These are phyloP conservation scores for Menura novaehollandiae DNA, from an alignment of 2,113 vertebrate genomes.

Conservation along the genomic window DNA sequence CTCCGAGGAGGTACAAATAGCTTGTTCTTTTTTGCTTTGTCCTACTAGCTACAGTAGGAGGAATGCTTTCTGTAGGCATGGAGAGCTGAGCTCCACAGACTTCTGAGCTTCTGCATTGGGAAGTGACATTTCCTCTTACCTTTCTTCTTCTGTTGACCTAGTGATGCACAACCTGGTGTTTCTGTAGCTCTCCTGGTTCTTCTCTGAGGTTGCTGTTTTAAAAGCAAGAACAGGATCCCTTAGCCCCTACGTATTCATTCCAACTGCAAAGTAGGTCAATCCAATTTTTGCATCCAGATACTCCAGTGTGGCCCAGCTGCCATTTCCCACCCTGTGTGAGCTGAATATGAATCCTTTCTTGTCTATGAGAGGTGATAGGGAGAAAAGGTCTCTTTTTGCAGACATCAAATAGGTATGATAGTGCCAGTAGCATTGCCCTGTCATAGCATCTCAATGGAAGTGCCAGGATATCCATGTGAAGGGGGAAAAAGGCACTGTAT, in stretches of 20 bases:
- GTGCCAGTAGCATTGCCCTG: background rate
- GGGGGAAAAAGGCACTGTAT: background rate
- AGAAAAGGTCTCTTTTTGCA: background rate
- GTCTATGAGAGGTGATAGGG: background rate
- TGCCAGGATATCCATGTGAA: background rate
- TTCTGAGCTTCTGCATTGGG: background rate
- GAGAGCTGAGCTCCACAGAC: background rate
- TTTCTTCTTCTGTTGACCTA: background rate
- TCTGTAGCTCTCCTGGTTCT: background rate
- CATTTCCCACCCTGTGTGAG: background rate
- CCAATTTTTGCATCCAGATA: background rate
- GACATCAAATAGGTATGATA: background rate
- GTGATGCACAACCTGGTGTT: background rate
- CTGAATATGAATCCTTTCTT: background rate
- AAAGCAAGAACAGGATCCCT: background rate
- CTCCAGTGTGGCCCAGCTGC: background rate
- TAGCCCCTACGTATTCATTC: background rate
- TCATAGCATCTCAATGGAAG: background rate
- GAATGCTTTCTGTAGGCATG: background rate
- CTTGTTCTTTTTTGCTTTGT: background rate
- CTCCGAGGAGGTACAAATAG: background rate
- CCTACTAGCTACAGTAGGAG: background rate
- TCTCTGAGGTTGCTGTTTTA: background rate
- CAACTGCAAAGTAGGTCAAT: background rate
- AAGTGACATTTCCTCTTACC: background rate